Base-by-base conservation (phyloP, 1,140 invertebrate species). In the Lysiphlebus fabarum region DNA sequence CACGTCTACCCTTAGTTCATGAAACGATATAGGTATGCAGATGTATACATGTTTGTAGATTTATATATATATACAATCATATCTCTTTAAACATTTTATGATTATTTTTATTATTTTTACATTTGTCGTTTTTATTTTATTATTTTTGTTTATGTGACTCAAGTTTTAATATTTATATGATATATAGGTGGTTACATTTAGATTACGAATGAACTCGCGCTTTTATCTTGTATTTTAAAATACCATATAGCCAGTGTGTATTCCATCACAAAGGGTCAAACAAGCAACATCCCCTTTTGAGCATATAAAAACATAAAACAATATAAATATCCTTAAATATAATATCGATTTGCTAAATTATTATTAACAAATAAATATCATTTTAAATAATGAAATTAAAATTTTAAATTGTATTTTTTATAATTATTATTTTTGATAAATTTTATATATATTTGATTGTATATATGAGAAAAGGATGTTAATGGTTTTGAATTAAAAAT, bases 11-110 rank as follows among this genome's bases (percentile, higher is more conserved):
- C 36, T 36, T 62, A 57, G 57, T 62, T 66, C 36, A 57, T 62
- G 59, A 64, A 56, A 66, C 65, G 63, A 65, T 68, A 67, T 65
- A 69, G 67, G 49, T 65, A 66, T 50, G 41, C 11, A 14, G n/a
- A 69, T 69, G 49, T 65, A 66, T 50, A 44, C 11, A 14, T 36
- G 10, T 51, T n/a, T n/a, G n/a, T n/a, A n/a, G n/a, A 51, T n/a
- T n/a, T 36, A 17, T n/a, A 10, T 38, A 12, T 1, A 34, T 10
- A 33, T 9, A 9, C 10, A 7, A 7, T n/a, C 49, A n/a, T 38
- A 36, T 10, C 44, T 56, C 54, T 47, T 53, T 55, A 41, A 42
- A 8, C 38, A 7, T 34, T 14, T 5, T 11, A 10, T 11, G 38
- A 7, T 36, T 11, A n/a, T 37, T 51, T 1, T 51, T 38, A 8